A percentile compares a stretch with the other conserved stretches of the same genome.
These are phyloP conservation scores for Tetramorium parvispinum DNA, from an alignment of 1,140 invertebrate species.

Conservation along the genomic window DNA sequence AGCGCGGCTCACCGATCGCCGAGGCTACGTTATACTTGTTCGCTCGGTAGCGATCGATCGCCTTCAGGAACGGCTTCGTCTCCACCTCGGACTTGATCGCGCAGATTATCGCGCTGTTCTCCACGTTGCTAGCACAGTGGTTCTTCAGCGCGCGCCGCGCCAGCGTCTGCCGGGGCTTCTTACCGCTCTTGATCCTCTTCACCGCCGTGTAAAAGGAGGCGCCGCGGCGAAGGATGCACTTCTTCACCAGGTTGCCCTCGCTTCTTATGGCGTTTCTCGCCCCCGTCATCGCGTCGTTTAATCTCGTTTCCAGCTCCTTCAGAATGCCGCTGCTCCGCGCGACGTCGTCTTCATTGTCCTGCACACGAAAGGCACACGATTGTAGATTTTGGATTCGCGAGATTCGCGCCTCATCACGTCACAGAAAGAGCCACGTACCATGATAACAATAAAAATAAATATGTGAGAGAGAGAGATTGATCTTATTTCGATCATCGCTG, in stretches of 20 bases:
- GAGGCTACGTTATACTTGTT: constrained; percentile 23
- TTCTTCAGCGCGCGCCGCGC: constrained; percentile 75
- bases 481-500: constrained; percentile 3
- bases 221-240: constrained; percentile 72
- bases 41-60: constrained; percentile 5
- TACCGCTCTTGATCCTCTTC: constrained; percentile 75
- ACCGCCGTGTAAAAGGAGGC: constrained; percentile 73
- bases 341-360: constrained; percentile 66
- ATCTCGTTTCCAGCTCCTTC: constrained; percentile 66
- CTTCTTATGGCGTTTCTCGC: constrained; percentile 68
- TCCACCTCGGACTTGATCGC: constrained; percentile 65
- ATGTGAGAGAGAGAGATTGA: constrained; percentile 28
- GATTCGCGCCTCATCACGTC: neutral
- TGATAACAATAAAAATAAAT: neutral
- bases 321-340: constrained; percentile 61
- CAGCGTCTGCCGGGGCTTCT: constrained; percentile 73
- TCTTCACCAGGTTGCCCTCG: constrained; percentile 69
- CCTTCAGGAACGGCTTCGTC: constrained; percentile 51
- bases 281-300: constrained; percentile 61
- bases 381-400: neutral
- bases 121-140: constrained; percentile 69
- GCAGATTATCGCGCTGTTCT: constrained; percentile 68
- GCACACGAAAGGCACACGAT: constrained; percentile 63
- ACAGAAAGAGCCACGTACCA: neutral
- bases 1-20: neutral